Conservation (phyloP, 2,888 invertebrate species). For the Lepidonotus clava region DNA sequence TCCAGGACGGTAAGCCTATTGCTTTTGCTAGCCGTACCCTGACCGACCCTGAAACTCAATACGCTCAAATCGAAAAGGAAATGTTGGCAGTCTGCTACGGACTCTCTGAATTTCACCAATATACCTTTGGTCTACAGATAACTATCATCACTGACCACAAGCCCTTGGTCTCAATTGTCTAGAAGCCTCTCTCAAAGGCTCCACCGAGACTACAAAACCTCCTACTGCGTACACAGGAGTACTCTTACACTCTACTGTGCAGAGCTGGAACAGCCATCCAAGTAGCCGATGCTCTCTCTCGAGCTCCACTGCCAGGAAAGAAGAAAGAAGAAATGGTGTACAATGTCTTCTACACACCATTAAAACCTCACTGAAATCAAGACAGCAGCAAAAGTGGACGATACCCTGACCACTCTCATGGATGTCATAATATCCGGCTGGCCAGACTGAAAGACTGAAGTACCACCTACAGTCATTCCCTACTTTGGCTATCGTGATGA, state of each 20-base stretch:
- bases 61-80: conserved; percentile 77
- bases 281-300: conserved; percentile 64
- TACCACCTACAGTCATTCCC: background rate
- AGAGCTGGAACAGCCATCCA: conserved; percentile 59
- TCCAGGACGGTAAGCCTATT: conserved; percentile 76
- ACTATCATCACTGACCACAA: conserved; percentile 78
- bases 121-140: conserved; percentile 72
- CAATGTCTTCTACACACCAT: too few relatives aligned
- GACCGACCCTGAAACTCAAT: conserved; percentile 75
- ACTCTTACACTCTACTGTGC: conserved; percentile 51
- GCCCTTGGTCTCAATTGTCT: conserved; percentile 77
- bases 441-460: conserved; percentile 55
- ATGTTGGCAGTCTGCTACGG: conserved; percentile 75
- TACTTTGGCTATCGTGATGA: too few relatives aligned
- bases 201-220: conserved; percentile 70
- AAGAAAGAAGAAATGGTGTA: too few relatives aligned
- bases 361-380: too few relatives aligned
- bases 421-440: conserved; percentile 56
- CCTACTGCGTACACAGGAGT: conserved; percentile 59
- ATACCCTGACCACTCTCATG: conserved; percentile 37
- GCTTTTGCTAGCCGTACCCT: conserved; percentile 78
- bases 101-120: conserved; percentile 77
- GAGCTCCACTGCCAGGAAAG: too few relatives aligned
- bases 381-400: conserved; percentile 52
- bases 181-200: conserved; percentile 67